Evolutionary conservation across 2,888 invertebrate genomes (phyloP), one percentile per base, ranked within the genome.

Genomic region (Ophion ellenae): DNA sequence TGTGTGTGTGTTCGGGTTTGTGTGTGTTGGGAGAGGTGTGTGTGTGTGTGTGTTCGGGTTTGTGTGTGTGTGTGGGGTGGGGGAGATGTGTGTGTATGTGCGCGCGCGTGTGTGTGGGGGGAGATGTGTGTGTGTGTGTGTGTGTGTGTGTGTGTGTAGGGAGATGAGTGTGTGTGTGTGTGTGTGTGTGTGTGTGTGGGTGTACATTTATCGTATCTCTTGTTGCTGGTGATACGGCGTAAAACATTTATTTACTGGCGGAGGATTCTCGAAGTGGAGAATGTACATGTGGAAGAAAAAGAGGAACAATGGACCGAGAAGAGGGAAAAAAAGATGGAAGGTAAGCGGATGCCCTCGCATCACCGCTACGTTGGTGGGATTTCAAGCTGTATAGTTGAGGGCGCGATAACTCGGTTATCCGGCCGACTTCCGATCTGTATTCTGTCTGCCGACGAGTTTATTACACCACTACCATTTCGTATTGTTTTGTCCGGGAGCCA

Each of bases 181-280:
- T 24, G 6, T 36, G 36, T 36, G 36, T 36, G 36, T 36, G 5
- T 36, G 36, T 36, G 36, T 36, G 5, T 36, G 36, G 2, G 24
- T 24, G 6, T 47, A 75, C n/a, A 47, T 7, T 28, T n/a, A 36
- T 63, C 67, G 20, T 67, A 77, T n/a, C 36, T 17, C n/a, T 57
- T 57, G 76, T 67, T 45, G 69, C 24, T 81, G 86, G 87, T 86
- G 87, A 86, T 86, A 77, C 78, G 59, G 59, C 90, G 91, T 94
- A 89, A 93, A 94, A 93, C 92, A 93, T 94, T 94, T 92, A 93
- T 93, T 92, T 91, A 92, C 91, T 90, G 88, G 91, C 92, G 89
- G 90, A 93, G 92, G 91, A 92, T 93, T 93, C 91, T 92, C 91
- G 90, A 89, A 91, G 91, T 91, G 90, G 90, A 81, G 88, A 85